phyloP scores from a whole-genome alignment of 2,797 vertebrate species.

The Acanthurus leucopareius region DNA sequence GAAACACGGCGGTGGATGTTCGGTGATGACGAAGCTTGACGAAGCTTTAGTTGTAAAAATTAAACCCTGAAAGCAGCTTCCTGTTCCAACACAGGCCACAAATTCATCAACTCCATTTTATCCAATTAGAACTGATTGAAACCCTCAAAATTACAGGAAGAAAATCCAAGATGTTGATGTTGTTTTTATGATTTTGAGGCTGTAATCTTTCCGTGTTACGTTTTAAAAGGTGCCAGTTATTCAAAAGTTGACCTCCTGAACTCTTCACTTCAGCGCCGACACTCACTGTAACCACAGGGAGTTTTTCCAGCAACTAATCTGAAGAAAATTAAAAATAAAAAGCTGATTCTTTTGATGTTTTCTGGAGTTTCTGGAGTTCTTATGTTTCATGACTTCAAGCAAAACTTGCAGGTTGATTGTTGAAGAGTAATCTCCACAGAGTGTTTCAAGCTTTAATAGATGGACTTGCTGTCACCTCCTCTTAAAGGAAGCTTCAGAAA shows the following conservation, averaged over 20 bases:
- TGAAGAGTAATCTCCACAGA: background rate
- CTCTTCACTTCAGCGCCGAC: too few relatives aligned
- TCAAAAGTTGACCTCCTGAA: too few relatives aligned
- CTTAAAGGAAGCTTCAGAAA: background rate
- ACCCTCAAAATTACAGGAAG: background rate
- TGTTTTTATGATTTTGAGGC: background rate
- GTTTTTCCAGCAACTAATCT: too few relatives aligned
- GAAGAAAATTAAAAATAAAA: too few relatives aligned
- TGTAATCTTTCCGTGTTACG: background rate
- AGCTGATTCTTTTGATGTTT: too few relatives aligned
- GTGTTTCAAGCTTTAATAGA: background rate
- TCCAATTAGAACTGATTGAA: background rate
- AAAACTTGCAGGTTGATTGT: too few relatives aligned
- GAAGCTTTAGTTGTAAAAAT: too few relatives aligned
- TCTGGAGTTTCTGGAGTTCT: too few relatives aligned
- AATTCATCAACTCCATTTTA: background rate
- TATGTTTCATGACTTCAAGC: too few relatives aligned
- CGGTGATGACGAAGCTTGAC: too few relatives aligned
- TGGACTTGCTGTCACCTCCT: conserved; percentile 1
- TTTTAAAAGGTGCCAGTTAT: too few relatives aligned
- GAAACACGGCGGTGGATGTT: background rate
- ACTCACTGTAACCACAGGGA: too few relatives aligned
- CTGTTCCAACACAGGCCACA: background rate
- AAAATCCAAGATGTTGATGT: background rate
- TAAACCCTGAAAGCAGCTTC: background rate